Evolutionary conservation across 2,888 invertebrate genomes (phyloP), one percentile per base, ranked within the genome.

Genomic region (Boloria selene): DNA sequence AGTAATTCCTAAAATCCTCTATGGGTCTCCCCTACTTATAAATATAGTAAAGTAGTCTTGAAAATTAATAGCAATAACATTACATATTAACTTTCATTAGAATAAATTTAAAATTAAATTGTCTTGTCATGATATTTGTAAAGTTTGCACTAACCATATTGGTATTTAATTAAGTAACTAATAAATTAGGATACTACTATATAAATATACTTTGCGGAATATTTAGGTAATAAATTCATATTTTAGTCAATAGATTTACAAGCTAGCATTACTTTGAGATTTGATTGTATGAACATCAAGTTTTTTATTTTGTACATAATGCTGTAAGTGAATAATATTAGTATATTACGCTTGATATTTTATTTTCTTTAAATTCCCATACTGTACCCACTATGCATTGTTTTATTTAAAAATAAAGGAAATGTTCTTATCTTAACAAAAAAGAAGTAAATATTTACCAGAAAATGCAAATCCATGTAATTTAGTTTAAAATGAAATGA

Each of bases 341-440:
- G 22, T 65, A 45, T 56, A 64, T 64, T 52, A 64, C 58, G 61
- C 53, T 42, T 67, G 58, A 67, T 49, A 66, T 66, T 54, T 62
- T 65, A 51, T 26, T 45, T 38, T 38, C 31, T 38, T 10, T 10
- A 38, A 10, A 38, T 7, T 2, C 5, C 1, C 4, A 18, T 13
- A 17, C 54, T 16, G 45, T 56, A 1, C n/a, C 38, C 38, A 18
- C 7, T 7, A 45, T 3, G 3, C 13, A 1, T 5, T 47, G 10
- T 10, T 13, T 55, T 47, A 42, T 55, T 50, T 50, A 53, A 53
- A 65, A 26, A 31, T 4, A 2, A 31, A 10, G 13, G 13, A 17
- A 17, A 50, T 2, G 0, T 38, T 10, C 7, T 0, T 38, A 10
- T 3, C 10, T 38, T 38, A n/a, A n/a, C 10, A 38, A 38, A 38